Percentiles rank a stretch among this genome's conserved stretches.
phyloP scores from a whole-genome alignment of 2,797 vertebrate species.

The Mastacembelus armatus region DNA sequence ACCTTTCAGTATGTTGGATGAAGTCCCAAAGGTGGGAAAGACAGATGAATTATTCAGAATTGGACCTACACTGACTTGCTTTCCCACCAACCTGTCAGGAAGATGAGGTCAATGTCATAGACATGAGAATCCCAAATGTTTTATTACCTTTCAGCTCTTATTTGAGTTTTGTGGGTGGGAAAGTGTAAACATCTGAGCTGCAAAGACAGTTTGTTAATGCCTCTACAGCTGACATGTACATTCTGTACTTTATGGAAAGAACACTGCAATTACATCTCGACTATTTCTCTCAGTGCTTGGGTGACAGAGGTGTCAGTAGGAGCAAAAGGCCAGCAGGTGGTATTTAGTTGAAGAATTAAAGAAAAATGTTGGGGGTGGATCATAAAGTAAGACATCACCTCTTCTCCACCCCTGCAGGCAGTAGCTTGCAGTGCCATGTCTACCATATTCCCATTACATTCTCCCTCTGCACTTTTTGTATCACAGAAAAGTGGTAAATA shows the following conservation, averaged over 20 bases:
- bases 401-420: conserved; percentile 36
- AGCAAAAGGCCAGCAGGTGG: conserved; percentile 47
- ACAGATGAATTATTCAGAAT: conserved; percentile 60
- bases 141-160: conserved; percentile 20
- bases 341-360: conserved; percentile 54
- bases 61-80: conserved; percentile 21
- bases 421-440: conserved; percentile 44
- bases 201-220: background rate
- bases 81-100: conserved; percentile 9
- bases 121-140: conserved; percentile 17
- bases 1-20: conserved; percentile 49
- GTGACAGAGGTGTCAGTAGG: conserved; percentile 41
- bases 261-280: background rate
- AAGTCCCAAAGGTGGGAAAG: conserved; percentile 43
- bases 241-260: background rate
- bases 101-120: conserved; percentile 47
- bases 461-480: conserved; percentile 36
- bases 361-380: conserved; percentile 48
- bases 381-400: conserved; percentile 64
- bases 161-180: conserved; percentile 4
- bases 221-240: background rate
- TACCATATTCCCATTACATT: conserved; percentile 54
- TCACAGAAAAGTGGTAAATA: conserved; percentile 67
- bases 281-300: conserved; percentile 28
- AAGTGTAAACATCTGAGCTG: conserved; percentile 21